Evolutionary conservation across 2,888 invertebrate species (phyloP), one percentile per base, ranked within the genome.

Genomic region (Gerosis bhagava): DNA sequence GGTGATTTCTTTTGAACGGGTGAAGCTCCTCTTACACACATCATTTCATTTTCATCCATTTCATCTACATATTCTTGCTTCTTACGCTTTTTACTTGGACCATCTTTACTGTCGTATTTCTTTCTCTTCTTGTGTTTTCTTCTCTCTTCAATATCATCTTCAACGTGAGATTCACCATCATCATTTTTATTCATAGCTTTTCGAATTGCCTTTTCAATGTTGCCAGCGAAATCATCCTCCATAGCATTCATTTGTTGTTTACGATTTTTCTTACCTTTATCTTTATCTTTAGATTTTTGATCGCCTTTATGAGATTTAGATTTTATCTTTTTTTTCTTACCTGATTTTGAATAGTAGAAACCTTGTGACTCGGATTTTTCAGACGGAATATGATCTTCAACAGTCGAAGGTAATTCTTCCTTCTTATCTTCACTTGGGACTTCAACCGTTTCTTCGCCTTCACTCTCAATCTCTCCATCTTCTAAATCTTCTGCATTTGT

Each of bases 391-490:
- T 56, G 56, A 24, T 60, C 63, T 45, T 63, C 57, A 25, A 41
- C 36, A 5, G 48, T 60, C 54, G 43, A 39, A 32, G 50, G 25
- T 32, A 50, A n/a, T 29, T 61, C 59, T 39, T 73, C 75, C 63
- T 56, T 75, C 63, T 65, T 67, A 49, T 62, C 69, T 53, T 77
- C 72, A 52, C 59, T 62, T 48, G 63, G 59, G 60, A 56, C 44
- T 57, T 78, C 79, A 4, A 57, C 52, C 29, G 62, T 62, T 55
- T 86, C 84, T 62, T 90, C 90, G 21, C 88, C 89, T 54, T 91
- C 91, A 49, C 91, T 90, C 60, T 95, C 95, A 60, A 96, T 96
- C 79, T 96, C 96, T 35, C 96, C 96, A 71, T 96, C 96, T 82
- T 97, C 96, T 57, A 96, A 90, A 73, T 96, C 96, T 67, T 94